A percentile compares a stretch with the other conserved stretches of the same genome.
Conservation (phyloP, 2,797 vertebrate genomes). For the Pelochelys cantorii region DNA sequence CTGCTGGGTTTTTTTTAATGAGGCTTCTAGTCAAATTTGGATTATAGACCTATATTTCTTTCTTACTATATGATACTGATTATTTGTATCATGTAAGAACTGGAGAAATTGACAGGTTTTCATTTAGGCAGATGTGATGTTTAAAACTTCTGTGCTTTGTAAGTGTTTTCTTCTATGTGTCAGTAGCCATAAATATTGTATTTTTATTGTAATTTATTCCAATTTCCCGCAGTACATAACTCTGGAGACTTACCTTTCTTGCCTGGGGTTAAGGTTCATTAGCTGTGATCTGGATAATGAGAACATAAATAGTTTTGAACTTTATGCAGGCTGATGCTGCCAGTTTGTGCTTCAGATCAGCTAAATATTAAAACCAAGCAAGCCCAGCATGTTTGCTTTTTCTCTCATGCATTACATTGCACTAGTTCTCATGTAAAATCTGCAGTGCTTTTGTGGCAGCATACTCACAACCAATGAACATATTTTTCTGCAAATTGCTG, state of each 20-base stretch:
- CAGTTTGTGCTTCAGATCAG: not conserved
- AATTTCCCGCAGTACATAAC: not conserved
- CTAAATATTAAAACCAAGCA: not conserved
- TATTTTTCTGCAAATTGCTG: not conserved
- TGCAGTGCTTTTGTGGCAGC: not conserved
- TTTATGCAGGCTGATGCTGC: not conserved
- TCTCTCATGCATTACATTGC: not conserved
- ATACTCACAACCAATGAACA: not conserved
- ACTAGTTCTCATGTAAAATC: not conserved
- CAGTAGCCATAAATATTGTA: not conserved
- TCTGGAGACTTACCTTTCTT: not conserved
- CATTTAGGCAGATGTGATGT: not conserved
- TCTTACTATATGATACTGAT: not conserved
- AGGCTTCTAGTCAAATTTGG: not conserved
- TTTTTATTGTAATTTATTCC: not conserved
- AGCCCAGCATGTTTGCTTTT: not conserved
- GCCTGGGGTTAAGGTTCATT: not conserved
- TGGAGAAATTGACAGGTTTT: not conserved
- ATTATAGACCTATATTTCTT: not conserved
- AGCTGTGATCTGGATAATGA: not conserved
- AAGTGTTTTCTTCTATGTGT: not conserved
- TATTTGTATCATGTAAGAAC: not conserved
- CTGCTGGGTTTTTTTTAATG: fast-evolving
- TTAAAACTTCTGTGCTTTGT: not conserved
- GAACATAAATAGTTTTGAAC: not conserved